A percentile compares a stretch with the other conserved stretches of the same genome.
These are phyloP conservation scores for human (Homo sapiens) DNA, from an alignment of 2,113 vertebrate genomes.

Conservation along the genomic window GRCh38 chr9:85331501-85332000, in stretches of 20 bases:
- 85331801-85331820: background rate
- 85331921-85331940: background rate
- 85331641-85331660: background rate
- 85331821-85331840: background rate
- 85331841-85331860: background rate
- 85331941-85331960: background rate
- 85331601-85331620: background rate
- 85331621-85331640: background rate
- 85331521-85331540: background rate
- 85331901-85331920: too few species aligned
- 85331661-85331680: background rate
- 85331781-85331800: background rate
- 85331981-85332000: background rate
- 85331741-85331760: background rate
- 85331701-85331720: background rate
- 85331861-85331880: background rate
- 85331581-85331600: background rate
- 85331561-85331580: background rate
- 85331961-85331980: background rate
- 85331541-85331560: background rate
- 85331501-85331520: background rate
- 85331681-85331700: background rate
- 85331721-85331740: background rate
- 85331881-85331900: background rate
- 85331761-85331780: background rate